phyloP scores from a whole-genome alignment of 2,888 invertebrate species.

The Helicoverpa assulta region DNA sequence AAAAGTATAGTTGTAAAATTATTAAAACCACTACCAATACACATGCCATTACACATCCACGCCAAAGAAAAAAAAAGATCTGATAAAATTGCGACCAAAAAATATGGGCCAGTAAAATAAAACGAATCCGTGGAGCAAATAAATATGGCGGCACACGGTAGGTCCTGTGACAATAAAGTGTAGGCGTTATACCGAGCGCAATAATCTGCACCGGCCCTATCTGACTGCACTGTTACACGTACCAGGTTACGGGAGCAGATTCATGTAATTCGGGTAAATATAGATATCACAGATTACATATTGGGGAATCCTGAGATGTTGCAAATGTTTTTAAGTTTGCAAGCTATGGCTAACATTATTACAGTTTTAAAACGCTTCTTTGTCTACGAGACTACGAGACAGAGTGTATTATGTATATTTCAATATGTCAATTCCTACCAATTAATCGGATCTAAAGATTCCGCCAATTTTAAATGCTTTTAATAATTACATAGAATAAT shows the following conservation, averaged over 20 bases:
- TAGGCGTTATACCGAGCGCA: slow-evolving; percentile 53
- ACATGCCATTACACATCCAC: not conserved
- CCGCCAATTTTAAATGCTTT: too few species aligned
- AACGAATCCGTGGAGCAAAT: slow-evolving; percentile 39
- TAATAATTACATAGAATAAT: too few species aligned
- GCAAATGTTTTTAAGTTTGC: too few species aligned
- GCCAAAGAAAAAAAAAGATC: slow-evolving; percentile 6
- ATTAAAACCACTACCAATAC: not conserved
- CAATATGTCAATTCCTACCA: not conserved
- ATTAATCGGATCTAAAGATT: not conserved
- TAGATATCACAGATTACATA: too few species aligned
- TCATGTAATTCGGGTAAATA: not conserved
- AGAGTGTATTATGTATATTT: too few species aligned
- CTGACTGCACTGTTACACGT: slow-evolving; percentile 44
- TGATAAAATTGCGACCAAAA: slow-evolving; percentile 15
- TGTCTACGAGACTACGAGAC: too few species aligned
- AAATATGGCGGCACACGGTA: slow-evolving; percentile 39
- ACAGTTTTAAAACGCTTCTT: too few species aligned
- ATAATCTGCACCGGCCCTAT: slow-evolving; percentile 64
- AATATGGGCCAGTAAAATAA: slow-evolving; percentile 37
- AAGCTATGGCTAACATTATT: too few species aligned
- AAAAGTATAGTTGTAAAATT: not conserved
- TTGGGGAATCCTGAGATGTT: too few species aligned
- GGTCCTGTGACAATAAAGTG: slow-evolving; percentile 63
- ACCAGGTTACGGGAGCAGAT: not conserved